Conservation (phyloP, 2,113 vertebrate genomes). For the Chionodraco myersi region DNA sequence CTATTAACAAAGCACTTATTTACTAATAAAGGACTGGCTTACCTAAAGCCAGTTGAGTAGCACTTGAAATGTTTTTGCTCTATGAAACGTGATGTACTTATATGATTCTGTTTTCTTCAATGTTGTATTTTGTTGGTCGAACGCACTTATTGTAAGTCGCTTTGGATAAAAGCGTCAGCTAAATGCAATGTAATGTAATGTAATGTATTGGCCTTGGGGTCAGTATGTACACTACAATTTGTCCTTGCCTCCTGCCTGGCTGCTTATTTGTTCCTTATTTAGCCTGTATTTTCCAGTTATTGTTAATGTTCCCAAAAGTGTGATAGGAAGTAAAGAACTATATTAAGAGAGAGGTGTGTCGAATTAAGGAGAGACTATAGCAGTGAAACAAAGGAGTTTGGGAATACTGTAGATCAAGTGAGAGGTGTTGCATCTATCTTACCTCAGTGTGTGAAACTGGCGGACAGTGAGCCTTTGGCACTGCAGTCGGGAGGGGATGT, state of each 20-base stretch:
- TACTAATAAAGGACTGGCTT: too few species aligned
- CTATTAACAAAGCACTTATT: too few species aligned
- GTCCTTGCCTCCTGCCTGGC: not conserved
- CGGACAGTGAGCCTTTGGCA: conserved; percentile 12
- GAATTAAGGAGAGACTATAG: not conserved
- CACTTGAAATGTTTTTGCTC: too few species aligned
- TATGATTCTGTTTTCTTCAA: too few species aligned
- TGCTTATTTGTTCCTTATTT: conserved; percentile 24
- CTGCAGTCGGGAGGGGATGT: too few species aligned
- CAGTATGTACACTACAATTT: conserved; percentile 8
- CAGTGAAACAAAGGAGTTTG: not conserved
- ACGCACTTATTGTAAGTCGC: too few species aligned
- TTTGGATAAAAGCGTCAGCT: too few species aligned
- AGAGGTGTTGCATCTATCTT: not conserved
- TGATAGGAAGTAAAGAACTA: not conserved
- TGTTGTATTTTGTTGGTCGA: too few species aligned
- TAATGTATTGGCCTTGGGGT: not conserved
- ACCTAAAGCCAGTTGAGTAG: too few species aligned
- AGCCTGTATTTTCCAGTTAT: conserved; percentile 9
- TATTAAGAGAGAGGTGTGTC: not conserved
- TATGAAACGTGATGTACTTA: too few species aligned
- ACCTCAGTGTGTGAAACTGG: conserved; percentile 64
- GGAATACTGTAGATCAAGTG: not conserved
- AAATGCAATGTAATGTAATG: too few species aligned
- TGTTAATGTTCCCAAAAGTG: not conserved